Percentiles rank a stretch among this genome's conserved stretches.
Conservation (phyloP, 1,140 invertebrate genomes). For the Achatina immaculata region DNA sequence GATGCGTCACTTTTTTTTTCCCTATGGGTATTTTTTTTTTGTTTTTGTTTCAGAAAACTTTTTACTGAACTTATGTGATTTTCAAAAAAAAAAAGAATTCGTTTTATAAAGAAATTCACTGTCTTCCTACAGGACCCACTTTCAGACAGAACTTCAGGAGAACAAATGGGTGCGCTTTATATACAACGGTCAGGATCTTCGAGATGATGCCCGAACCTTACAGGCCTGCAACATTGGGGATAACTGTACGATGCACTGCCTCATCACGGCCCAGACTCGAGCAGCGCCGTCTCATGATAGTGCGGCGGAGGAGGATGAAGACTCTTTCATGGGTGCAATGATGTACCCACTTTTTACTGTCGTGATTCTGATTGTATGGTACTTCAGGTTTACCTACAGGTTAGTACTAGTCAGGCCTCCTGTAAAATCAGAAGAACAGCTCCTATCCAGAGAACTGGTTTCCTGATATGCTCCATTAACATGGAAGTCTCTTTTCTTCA, state of each 20-base stretch:
- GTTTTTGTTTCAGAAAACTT: too few species aligned
- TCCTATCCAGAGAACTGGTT: background rate
- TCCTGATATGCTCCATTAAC: too few species aligned
- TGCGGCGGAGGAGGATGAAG: slow-evolving; percentile 45
- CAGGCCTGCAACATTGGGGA: slow-evolving; percentile 84
- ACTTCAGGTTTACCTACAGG: slow-evolving; percentile 76
- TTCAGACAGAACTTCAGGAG: slow-evolving; percentile 81
- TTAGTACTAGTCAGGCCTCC: slow-evolving; percentile 12
- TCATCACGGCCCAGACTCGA: slow-evolving; percentile 73
- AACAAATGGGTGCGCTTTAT: slow-evolving; percentile 86
- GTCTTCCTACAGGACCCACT: slow-evolving; percentile 81
- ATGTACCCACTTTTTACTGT: slow-evolving; percentile 74
- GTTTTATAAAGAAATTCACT: too few species aligned
- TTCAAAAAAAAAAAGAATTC: too few species aligned
- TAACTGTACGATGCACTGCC: slow-evolving; percentile 89
- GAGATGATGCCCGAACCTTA: slow-evolving; percentile 82
- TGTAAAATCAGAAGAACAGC: background rate
- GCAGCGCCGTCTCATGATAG: slow-evolving; percentile 15
- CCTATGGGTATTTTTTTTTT: too few species aligned
- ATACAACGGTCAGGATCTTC: slow-evolving; percentile 87
- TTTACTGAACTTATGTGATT: too few species aligned
- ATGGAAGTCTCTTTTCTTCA: too few species aligned
- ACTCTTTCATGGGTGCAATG: slow-evolving; percentile 56
- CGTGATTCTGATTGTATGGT: slow-evolving; percentile 76
- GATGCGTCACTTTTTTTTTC: too few species aligned